Percentiles rank a stretch among this genome's conserved stretches.
Evolutionary conservation across 23 tunicate species (phyloP).

Genomic region (Ciona savignyi): DNA sequence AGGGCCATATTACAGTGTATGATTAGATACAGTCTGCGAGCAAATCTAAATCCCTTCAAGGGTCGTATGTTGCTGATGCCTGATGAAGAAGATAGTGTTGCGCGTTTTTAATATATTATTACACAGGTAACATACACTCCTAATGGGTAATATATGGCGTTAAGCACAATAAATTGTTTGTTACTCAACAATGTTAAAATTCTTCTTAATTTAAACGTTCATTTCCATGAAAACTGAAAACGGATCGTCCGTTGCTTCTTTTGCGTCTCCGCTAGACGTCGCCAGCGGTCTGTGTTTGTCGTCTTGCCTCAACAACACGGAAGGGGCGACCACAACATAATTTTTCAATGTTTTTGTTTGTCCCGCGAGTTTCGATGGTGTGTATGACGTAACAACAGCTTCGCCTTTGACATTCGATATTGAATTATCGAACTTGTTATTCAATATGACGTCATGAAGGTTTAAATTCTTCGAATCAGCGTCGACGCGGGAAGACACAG

Average conservation of each 20-base stretch:
- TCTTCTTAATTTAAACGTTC: neutral
- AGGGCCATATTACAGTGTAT: too few species aligned
- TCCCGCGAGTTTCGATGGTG: neutral
- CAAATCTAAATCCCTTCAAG: too few species aligned
- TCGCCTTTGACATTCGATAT: neutral
- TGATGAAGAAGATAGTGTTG: too few species aligned
- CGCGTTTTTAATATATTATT: too few species aligned
- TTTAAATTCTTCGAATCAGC: neutral
- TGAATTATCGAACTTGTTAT: too few species aligned
- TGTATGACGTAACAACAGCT: neutral
- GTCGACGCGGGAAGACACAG: neutral
- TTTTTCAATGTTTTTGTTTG: neutral
- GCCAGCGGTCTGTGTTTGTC: neutral
- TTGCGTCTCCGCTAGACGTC: neutral
- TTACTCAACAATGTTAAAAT: too few species aligned
- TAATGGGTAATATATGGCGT: too few species aligned
- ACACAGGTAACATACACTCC: too few species aligned
- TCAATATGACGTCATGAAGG: neutral
- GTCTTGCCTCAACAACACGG: neutral
- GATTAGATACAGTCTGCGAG: too few species aligned
- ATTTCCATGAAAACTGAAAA: neutral
- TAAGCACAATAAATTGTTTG: too few species aligned
- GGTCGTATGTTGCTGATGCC: too few species aligned
- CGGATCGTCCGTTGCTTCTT: neutral
- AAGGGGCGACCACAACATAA: neutral